Evolutionary conservation across 2,113 vertebrate species (phyloP), one percentile per base, ranked within the genome.

Genomic region (Athene noctua): DNA sequence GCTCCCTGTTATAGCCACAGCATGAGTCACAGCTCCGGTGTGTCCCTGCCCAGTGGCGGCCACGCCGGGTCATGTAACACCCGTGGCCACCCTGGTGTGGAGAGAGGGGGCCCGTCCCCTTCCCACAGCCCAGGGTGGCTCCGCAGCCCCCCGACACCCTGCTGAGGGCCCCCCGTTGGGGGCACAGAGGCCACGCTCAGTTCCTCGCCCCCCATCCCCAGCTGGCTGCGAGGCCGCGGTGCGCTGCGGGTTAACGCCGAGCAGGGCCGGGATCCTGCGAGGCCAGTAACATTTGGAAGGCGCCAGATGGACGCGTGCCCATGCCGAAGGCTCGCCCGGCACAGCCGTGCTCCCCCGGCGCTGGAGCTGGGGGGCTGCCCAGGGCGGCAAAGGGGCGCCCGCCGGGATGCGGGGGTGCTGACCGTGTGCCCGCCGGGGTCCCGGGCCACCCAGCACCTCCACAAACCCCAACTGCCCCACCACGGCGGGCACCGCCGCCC

Each of bases 281-380:
- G 94, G 94, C 93, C 94, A 80, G 94, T 52, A 96, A 95, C 94
- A 91, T 97, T 97, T 96, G 95, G 90, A 84, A 92, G 96, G 94
- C 51, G 95, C 96, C 95, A 95, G 95, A 94, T 97, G 96, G 96
- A 92, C 75, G 23, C 75, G 65, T 92, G 97, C 96, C 96, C 95
- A 3, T 72, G 85, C 87, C 87, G 94, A 95, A 72, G 90, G 85
- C 96, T 96, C 83, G 87, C 77, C 83, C 93, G 86, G 87, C 82
- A 63, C 92, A 83, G 95, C 79, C 95, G 5, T 1, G 89, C 83
- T 94, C 87, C 93, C 95, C 85, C 63, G 68, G 57, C 32, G 65
- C 93, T 67, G 77, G 82, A 27, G 78, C n/a, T 82, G 92, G 66
- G 92, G 92, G 75, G 68, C 79, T 86, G 91, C 75, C 68, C 88